These are phyloP conservation scores for Philaenus spumarius DNA, from an alignment of 1,140 invertebrate species.

Conservation along the genomic window DNA sequence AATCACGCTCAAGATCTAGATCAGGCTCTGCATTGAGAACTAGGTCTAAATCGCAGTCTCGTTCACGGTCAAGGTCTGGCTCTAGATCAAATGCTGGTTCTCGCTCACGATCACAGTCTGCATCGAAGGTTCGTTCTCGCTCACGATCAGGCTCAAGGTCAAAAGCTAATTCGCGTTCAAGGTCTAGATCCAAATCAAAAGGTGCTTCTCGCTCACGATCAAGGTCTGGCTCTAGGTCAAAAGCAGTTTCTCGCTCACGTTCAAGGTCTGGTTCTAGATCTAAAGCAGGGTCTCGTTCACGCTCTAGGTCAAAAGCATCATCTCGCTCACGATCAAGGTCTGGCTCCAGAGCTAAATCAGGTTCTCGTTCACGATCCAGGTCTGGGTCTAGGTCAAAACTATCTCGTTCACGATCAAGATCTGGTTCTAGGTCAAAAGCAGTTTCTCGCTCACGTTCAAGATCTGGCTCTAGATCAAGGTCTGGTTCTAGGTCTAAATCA, in stretches of 20 bases:
- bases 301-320: conserved; percentile 10
- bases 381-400: conserved; percentile 22
- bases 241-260: conserved; percentile 21
- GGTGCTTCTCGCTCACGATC: conserved; percentile 21
- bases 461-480: conserved; percentile 22
- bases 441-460: conserved; percentile 28
- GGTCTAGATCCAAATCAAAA: conserved; percentile 22
- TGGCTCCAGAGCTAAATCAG: conserved; percentile 18
- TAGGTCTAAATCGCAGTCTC: conserved; percentile 27
- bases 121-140: conserved; percentile 30
- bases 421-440: conserved; percentile 21
- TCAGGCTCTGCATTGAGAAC: conserved; percentile 24
- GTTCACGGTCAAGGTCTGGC: conserved; percentile 29
- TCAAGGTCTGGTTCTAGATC: conserved; percentile 20
- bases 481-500: conserved; percentile 29
- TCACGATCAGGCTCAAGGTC: conserved; percentile 31
- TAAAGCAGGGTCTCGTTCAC: conserved; percentile 10
- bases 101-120: conserved; percentile 35
- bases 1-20: conserved; percentile 31
- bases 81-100: conserved; percentile 27
- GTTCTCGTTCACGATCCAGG: conserved; percentile 19
- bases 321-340: conserved; percentile 22
- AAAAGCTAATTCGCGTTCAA: conserved; percentile 20
- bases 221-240: conserved; percentile 22
- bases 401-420: conserved; percentile 17